Evolutionary conservation across 2,113 vertebrate genomes (phyloP).

Genomic region (Calonectris borealis): DNA sequence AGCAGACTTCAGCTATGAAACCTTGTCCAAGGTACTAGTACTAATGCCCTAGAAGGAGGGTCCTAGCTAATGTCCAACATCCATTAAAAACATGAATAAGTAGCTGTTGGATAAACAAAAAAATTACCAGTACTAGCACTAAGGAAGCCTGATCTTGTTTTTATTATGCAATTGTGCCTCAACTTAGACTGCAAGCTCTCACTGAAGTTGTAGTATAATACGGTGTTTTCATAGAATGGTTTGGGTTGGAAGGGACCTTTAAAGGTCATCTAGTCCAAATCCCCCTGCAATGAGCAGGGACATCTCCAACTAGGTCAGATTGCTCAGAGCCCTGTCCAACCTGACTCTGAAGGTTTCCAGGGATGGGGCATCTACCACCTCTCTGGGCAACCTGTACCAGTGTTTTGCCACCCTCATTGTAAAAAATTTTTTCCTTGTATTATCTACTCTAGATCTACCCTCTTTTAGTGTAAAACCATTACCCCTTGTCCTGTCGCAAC

Average conservation of each 20-base stretch:
- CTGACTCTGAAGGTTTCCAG: neutral
- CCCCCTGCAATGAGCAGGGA: neutral
- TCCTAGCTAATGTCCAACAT: neutral
- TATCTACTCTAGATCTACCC: neutral
- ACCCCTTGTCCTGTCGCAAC: neutral
- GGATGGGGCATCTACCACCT: too few species aligned
- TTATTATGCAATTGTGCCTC: neutral
- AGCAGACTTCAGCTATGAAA: neutral
- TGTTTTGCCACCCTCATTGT: neutral
- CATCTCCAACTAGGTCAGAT: neutral
- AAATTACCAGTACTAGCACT: neutral
- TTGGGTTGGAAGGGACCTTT: neutral
- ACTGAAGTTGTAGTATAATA: neutral
- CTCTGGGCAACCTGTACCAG: neutral
- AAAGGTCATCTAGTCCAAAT: neutral
- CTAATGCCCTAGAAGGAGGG: neutral
- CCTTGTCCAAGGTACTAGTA: neutral
- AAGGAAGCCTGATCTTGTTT: neutral
- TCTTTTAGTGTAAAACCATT: neutral
- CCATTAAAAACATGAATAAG: too few species aligned
- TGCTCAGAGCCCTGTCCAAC: neutral
- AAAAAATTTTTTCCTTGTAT: neutral
- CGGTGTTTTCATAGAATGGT: neutral
- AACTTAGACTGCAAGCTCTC: neutral
- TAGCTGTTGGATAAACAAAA: neutral